Evolutionary conservation across 2,797 vertebrate species (phyloP), one percentile per base, ranked within the genome.

Genomic region (Paedocypris micromegethes): DNA sequence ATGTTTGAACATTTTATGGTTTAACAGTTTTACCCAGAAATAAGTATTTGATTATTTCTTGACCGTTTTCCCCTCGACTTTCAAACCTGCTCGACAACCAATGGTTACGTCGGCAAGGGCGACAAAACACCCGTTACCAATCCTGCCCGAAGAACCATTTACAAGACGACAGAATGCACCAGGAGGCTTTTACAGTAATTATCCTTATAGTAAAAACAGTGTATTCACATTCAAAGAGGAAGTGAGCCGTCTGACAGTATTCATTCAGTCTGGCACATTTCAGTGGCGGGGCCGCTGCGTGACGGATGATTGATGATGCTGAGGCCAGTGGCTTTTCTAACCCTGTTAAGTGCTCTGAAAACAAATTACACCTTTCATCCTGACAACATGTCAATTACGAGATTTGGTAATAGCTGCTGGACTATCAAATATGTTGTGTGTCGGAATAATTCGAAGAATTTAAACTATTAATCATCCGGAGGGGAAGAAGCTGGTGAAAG

Each of bases 321-420:
- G 83, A 84, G 76, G 52, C 72, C 66, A 77, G 82, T 82, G 86
- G 85, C 86, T 89, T 89, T 86, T 85, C 82, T 87, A 86, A 90
- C 88, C 84, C 83, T 73, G 76, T 88, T 70, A 88, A 89, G 86
- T 89, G 88, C 86, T 88, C 83, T 79, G 74, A 89, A 90, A 90
- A 90, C 88, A 90, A 90, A 89, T 89, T 86, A 86, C 86, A 81
- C 81, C 88, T 90, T 91, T 91, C 87, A 91, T 91, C 88, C 87
- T 82, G 72, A 82, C 84, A 85, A 87, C 87, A 77, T 70, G 85
- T 88, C 88, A 83, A 86, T 90, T 89, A 87, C 81, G 81, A 84
- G 84, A 88, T 87, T 87, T 86, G 84, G 78, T 90, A 91, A 91
- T 90, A 88, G 87, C 83, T 79, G 81, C 87, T 77, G 80, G 86